Evolutionary conservation across 2,797 vertebrate species (phyloP).

Genomic region (Eutrigla gurnardus): DNA sequence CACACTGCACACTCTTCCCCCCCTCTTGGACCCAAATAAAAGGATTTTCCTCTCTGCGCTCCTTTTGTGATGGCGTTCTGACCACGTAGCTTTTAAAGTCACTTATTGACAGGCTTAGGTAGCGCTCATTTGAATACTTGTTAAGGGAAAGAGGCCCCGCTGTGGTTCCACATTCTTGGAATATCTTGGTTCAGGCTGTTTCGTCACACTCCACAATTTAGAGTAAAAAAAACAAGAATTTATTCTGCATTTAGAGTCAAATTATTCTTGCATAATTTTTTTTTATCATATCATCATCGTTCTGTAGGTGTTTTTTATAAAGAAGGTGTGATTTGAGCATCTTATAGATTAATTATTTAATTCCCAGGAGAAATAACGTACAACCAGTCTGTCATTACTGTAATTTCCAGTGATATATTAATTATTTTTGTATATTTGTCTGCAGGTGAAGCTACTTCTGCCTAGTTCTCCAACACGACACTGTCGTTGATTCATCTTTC

Average conservation of each 20-base stretch:
- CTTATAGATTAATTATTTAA: background rate
- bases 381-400: background rate
- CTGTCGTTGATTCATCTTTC: background rate
- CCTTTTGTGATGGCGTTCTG: conserved; percentile 52
- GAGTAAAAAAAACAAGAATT: conserved; percentile 15
- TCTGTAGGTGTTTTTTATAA: background rate
- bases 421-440: conserved; percentile 1
- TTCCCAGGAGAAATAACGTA: background rate
- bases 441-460: background rate
- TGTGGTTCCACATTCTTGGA: conserved; percentile 60
- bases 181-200: conserved; percentile 48
- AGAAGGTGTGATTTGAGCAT: background rate
- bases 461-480: background rate
- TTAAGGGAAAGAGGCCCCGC: conserved; percentile 56
- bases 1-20: conserved; percentile 20
- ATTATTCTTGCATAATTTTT: background rate
- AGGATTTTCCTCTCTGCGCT: conserved; percentile 45
- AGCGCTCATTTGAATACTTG: conserved; percentile 71
- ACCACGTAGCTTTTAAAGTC: conserved; percentile 65
- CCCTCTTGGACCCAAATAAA: conserved; percentile 60
- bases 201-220: conserved; percentile 51
- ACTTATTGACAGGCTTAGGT: conserved; percentile 52
- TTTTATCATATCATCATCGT: background rate
- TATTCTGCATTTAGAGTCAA: conserved; percentile 14
- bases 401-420: background rate